Base-by-base conservation (phyloP, 2,113 vertebrate genomes). In the Neolamprologus toae region DNA sequence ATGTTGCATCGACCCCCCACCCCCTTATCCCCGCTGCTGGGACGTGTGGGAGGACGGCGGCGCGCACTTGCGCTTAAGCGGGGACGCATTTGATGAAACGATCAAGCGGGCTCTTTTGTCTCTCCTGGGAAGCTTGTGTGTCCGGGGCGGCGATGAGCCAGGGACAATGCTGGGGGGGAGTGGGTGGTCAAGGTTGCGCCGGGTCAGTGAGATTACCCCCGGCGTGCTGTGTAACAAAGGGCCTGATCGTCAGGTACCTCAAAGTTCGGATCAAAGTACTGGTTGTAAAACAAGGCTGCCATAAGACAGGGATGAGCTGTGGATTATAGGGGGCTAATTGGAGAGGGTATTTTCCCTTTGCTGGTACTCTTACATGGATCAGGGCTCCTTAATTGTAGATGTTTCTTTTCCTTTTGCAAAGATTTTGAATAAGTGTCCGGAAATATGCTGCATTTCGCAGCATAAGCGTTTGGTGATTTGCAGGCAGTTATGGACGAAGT, bases 181-280 rank as follows among this genome's bases (percentile, higher is more conserved):
- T 96, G 93, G 94, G 95, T 96, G 96, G 95, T 96, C 94, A 95
- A 96, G 96, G 96, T 97, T 96, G 95, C 86, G 88, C 85, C 92
- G 93, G 96, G 96, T 96, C 96, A 96, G 92, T 94, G 94, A 93
- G 94, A 97, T 96, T 97, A 96, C 95, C 94, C 94, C 90, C 23
- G 37, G 86, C 83, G 53, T 85, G 88, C 88, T 96, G 84, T 93
- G 59, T 90, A 94, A 95, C 93, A 96, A 95, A 95, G 88, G 86
- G 89, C 89, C 59, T 83, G 91, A 89, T 93, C 91, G 92, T 95
- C 92, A 93, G 92, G 92, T 88, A 90, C 89, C 92, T 92, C 91
- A 57, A 76, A 93, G 92, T 95, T 91, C 71, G 94, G 95, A 96
- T 97, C 96, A 96, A 96, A 96, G 94, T 96, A 96, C 96, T 91